Base-by-base conservation (phyloP, 2,888 invertebrate genomes). In the Ectemnius cavifrons region DNA sequence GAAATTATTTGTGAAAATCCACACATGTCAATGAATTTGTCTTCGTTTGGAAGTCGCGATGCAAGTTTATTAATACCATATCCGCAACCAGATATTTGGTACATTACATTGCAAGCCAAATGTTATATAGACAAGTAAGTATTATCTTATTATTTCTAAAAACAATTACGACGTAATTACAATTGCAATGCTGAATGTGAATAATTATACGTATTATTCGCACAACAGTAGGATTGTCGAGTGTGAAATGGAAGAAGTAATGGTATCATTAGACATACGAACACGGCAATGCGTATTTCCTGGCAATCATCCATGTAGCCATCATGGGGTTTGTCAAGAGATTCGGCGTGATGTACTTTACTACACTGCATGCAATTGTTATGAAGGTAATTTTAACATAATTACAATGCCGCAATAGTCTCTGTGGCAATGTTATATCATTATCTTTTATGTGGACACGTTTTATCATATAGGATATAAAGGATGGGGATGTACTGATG, bases 401-500 rank as follows among this genome's bases (percentile, higher is more conserved):
- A n/a, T 14, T 47, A 47, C 11, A 2, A 5, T n/a, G 2, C 2
- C 2, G 2, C 2, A 47, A 52, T 52, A 52, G 8, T 37, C 11
- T 37, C 37, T 37, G 2, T 37, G 37, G 8, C 11, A 11, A 8
- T 11, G 8, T 37, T 37, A 77, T 52, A 57, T 14, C 49, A 18
- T 63, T 57, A 49, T 70, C 16, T 59, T 63, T 4, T n/a, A 58
- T 49, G 20, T 47, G 11, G 13, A 49, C 16, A 14, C n/a, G 4
- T 52, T 52, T 14, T 52, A 52, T 52, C 8, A 52, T 16, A 68
- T 64, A 93, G 94, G 93, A 57, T 93, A 93, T 87, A 91, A 91
- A 84, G 94, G 94, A 16, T 93, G 93, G 92, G 92, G 92, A 2
- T 94, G 94, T 81, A 92, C 92, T 2, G 93, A 94, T 85, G 91